phyloP scores from a whole-genome alignment of 2,113 vertebrate genomes.

The Pagrus major region DNA sequence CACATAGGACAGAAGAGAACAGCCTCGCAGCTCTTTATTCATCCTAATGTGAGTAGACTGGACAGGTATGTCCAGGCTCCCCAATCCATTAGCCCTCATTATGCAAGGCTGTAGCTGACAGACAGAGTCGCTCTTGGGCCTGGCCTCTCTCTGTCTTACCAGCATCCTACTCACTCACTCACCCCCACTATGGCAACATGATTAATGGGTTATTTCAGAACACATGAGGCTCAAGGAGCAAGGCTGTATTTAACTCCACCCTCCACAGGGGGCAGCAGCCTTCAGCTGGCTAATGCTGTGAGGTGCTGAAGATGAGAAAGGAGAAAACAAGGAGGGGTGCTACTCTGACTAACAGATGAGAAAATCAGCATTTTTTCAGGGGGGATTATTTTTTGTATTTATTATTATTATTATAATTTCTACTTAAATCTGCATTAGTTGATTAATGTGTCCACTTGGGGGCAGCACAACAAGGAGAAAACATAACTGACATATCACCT shows the following conservation, averaged over 20 bases:
- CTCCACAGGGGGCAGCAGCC: conserved; percentile 30
- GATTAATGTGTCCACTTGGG: neutral
- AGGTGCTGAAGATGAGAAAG: neutral
- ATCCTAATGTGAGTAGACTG: conserved; percentile 46
- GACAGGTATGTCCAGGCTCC: conserved; percentile 59
- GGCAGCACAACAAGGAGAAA: too few species aligned
- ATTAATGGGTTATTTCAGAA: conserved; percentile 61
- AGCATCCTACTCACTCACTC: conserved; percentile 33
- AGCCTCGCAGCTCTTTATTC: conserved; percentile 21
- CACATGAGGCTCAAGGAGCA: conserved; percentile 29
- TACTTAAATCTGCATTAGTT: neutral
- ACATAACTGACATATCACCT: too few species aligned
- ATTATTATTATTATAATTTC: too few species aligned
- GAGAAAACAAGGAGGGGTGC: neutral
- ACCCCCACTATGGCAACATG: conserved; percentile 33
- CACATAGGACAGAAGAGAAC: neutral
- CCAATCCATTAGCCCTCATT: conserved; percentile 62
- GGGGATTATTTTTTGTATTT: too few species aligned
- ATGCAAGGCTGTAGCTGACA: conserved; percentile 46
- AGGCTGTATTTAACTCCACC: conserved; percentile 23
- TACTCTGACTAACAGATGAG: neutral
- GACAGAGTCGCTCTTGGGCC: conserved; percentile 34
- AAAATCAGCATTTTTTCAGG: neutral
- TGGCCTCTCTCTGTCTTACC: conserved; percentile 31
- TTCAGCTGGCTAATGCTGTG: conserved; percentile 7